Evolutionary conservation across 2,797 vertebrate genomes (phyloP), one percentile per base, ranked within the genome.

Genomic region (Enteromius fasciolatus): DNA sequence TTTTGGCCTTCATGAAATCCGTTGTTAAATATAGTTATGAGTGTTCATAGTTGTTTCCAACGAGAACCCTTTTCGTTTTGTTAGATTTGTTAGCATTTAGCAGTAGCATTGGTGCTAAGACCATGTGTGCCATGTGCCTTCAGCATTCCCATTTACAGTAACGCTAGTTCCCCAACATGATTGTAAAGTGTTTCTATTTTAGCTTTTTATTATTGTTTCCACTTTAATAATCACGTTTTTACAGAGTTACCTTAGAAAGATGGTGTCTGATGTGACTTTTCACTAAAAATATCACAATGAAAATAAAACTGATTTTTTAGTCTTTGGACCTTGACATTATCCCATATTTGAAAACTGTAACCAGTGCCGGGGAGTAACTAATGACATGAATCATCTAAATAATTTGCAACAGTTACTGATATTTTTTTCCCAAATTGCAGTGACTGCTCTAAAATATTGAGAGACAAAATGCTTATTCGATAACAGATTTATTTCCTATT

Each of bases 61-160:
- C 17, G 50, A 6, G 11, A n/a, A 14, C 31, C 50, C 31, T 39
- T 31, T 10, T 75, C 23, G 3, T 9, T 25, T 0, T n/a, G 28
- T 6, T 25, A 6, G 28, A 15, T 36, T 25, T 46, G 41, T 28
- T 8, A 3, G 70, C n/a, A 0, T 57, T 59, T 75, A 76, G 73
- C 73, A 25, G n/a, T 76, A 76, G 73, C 73, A 1, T 33, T 39
- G 31, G 3, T 39, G 74, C 36, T 76, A 61, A n/a, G n/a, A 76
- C 52, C 39, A 76, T 39, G 46, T 69, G 73, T 39, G 52, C 50
- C 75, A 31, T 77, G 75, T 64, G 75, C 59, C 14, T 12, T 12
- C 33, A 25, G 33, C 36, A 9, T 44, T 28, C 36, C 25, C 41
- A 48, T 54, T n/a, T 9, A 52, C 48, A 46, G 61, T 20, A 39